Conservation (phyloP, 2,113 vertebrate genomes). For the Gymnorhina tibicen region DNA sequence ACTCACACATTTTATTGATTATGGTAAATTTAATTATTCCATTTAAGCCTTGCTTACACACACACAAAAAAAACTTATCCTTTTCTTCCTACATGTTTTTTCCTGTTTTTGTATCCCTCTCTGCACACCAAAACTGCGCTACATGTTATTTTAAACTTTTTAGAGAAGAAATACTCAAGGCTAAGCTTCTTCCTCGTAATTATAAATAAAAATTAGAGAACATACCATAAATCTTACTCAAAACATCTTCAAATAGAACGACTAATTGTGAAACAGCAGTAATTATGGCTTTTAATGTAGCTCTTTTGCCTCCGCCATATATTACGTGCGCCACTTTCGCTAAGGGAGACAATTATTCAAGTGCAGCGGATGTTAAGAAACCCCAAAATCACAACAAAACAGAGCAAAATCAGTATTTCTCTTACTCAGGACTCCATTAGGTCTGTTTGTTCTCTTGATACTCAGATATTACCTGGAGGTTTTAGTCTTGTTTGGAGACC, state of each 20-base stretch:
- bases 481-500: neutral
- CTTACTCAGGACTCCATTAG: neutral
- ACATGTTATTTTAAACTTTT: neutral
- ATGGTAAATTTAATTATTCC: constrained; percentile 74
- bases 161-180: neutral
- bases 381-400: neutral
- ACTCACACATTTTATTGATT: constrained; percentile 76
- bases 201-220: constrained; percentile 11
- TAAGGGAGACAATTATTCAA: neutral
- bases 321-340: neutral
- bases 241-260: constrained; percentile 27
- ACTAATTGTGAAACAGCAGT: constrained; percentile 32
- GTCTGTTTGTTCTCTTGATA: neutral
- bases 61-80: neutral
- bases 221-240: constrained; percentile 19
- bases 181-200: neutral
- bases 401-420: neutral
- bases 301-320: neutral
- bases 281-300: constrained; percentile 37
- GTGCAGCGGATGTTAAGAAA: neutral
- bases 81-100: constrained; percentile 57
- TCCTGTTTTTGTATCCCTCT: constrained; percentile 7
- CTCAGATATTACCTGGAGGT: neutral
- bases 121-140: neutral
- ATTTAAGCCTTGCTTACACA: constrained; percentile 58